Evolutionary conservation across 2,797 vertebrate species (phyloP), one percentile per base, ranked within the genome.

Genomic region (Scolopax bukidnonensis): DNA sequence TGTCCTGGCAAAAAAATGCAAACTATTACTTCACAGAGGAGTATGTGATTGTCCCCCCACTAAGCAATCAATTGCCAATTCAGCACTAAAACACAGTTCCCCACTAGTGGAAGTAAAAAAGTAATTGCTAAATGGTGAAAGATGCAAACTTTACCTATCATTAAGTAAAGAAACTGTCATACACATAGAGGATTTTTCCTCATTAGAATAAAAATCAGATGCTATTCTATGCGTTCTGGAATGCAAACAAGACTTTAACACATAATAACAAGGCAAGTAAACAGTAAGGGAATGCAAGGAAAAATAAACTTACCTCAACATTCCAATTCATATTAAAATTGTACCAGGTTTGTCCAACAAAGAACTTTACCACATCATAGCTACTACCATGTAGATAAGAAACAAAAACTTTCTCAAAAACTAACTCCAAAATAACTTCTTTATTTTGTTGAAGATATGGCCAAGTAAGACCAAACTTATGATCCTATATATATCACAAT

Each of bases 321-420:
- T 68, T 87, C 24, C 21, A 65, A 11, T 48, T 85, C 3, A 43
- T 7, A 25, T 38, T 69, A 88, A 76, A 93, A 90, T 36, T 59
- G 30, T 18, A 61, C 45, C 1, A 24, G n/a, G 23, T 54, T 76
- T 75, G 14, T 36, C 36, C 50, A 73, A 2, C 36, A n/a, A 61
- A 65, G 5, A 60, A 84, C 45, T 69, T 79, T 38, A 53, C 2
- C n/a, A 64, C n/a, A 21, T 63, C 60, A 84, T 32, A 47, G 11
- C 64, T 87, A 43, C 9, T 51, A 38, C 5, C 9, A 67, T 6
- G 9, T 17, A 78, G 61, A 30, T 28, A 81, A 48, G 14, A 86
- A 83, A 67, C 16, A 16, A 70, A 87, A 78, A 56, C 36, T 48
- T 81, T 30, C 32, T 78, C 18, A 78, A 77, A 91, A 94, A 60